Percentiles rank a stretch among this genome's conserved stretches.
Conservation (phyloP, 2,797 vertebrate genomes). For the Gymnothorax javanicus region DNA sequence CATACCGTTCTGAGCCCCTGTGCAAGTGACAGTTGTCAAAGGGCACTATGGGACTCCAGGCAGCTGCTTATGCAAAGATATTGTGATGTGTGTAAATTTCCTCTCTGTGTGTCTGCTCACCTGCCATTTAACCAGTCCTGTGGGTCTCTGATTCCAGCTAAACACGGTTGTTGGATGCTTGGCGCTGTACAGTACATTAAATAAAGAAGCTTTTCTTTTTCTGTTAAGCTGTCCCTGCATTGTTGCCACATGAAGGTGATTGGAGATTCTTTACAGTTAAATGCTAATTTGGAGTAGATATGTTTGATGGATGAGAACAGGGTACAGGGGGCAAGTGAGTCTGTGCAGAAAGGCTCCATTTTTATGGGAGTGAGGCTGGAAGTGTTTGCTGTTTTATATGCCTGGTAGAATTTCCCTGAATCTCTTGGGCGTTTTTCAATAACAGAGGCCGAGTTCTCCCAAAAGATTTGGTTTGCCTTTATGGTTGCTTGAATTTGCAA, state of each 20-base stretch:
- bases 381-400: not conserved
- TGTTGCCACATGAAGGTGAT: not conserved
- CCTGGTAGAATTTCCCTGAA: not conserved
- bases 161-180: not conserved
- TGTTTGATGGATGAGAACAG: not conserved
- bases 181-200: not conserved
- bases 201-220: not conserved
- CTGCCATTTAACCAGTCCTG: constrained; percentile 32
- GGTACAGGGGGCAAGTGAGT: not conserved
- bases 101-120: constrained; percentile 27
- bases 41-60: constrained; percentile 31
- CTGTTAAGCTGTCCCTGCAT: not conserved
- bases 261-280: not conserved
- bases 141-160: constrained; percentile 25
- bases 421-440: not conserved
- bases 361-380: not conserved
- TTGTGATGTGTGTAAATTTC: constrained; percentile 24
- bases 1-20: constrained; percentile 21
- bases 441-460: not conserved
- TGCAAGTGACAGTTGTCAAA: constrained; percentile 26
- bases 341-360: not conserved
- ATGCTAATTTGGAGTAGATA: not conserved
- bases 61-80: not conserved
- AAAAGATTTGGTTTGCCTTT: not conserved
- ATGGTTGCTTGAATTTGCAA: not conserved